A percentile compares a stretch with the other conserved stretches of the same genome.
phyloP scores from a whole-genome alignment of 1,140 invertebrate genomes.

The Panagrolaimus sp. region DNA sequence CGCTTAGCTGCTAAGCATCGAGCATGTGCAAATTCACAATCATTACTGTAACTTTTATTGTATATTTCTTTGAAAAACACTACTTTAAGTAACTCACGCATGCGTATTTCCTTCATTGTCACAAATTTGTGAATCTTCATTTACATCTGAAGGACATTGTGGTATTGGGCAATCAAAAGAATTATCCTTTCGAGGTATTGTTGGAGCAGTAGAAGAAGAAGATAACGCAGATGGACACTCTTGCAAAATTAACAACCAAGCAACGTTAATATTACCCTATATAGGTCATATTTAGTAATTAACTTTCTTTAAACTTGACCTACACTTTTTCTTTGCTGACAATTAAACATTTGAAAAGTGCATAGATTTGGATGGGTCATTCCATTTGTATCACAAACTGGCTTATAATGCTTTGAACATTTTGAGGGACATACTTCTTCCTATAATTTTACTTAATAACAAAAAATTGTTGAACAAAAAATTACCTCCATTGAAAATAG shows the following conservation, averaged over 20 bases:
- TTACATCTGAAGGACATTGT: not conserved
- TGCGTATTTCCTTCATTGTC: slow-evolving; percentile 39
- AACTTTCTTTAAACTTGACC: not conserved
- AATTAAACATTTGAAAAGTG: slow-evolving; percentile 47
- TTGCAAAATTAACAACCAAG: slow-evolving; percentile 5
- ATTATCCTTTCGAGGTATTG: not conserved
- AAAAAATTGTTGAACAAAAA: not conserved
- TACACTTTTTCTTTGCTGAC: slow-evolving; percentile 36
- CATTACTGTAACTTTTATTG: slow-evolving; percentile 33
- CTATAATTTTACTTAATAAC: slow-evolving; percentile 20
- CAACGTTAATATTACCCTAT: not conserved
- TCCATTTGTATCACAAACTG: slow-evolving; percentile 40
- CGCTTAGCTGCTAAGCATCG: slow-evolving; percentile 46
- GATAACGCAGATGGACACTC: not conserved
- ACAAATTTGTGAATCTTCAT: slow-evolving; percentile 11
- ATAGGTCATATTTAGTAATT: not conserved
- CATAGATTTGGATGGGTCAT: slow-evolving; percentile 45
- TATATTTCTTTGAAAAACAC: not conserved
- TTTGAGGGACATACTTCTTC: slow-evolving; percentile 39
- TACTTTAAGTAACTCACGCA: slow-evolving; percentile 24
- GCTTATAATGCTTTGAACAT: slow-evolving; percentile 32
- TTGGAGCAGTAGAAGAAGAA: not conserved
- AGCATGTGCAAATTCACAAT: slow-evolving; percentile 43
- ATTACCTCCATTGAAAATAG: slow-evolving; percentile 23
- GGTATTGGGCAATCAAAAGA: not conserved